These are phyloP conservation scores for Brienomyrus brachyistius DNA, from an alignment of 2,113 vertebrate species.

Conservation along the genomic window DNA sequence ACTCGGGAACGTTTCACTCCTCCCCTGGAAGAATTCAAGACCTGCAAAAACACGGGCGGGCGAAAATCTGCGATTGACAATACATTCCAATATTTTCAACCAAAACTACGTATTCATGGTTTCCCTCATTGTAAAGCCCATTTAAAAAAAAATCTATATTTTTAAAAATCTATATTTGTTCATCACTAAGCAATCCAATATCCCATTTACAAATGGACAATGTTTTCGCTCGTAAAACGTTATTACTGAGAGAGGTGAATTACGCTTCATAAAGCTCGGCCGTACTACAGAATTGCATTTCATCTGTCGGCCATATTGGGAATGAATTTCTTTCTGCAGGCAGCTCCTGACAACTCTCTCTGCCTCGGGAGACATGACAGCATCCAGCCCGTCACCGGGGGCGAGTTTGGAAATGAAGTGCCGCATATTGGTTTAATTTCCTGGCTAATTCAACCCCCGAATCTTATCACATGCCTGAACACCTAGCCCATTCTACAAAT, in stretches of 20 bases:
- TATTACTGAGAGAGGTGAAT: not conserved
- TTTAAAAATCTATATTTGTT: not conserved
- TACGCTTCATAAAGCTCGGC: not conserved
- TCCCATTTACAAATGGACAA: not conserved
- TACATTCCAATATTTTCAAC: not conserved
- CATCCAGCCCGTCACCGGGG: not conserved
- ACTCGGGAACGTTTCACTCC: slow-evolving; percentile 60
- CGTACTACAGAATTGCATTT: not conserved
- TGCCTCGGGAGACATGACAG: not conserved
- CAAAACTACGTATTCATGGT: not conserved
- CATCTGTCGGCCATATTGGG: not conserved
- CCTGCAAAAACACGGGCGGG: slow-evolving; percentile 32
- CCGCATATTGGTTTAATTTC: not conserved
- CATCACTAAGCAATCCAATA: not conserved
- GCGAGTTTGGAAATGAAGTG: not conserved
- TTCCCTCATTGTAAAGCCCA: not conserved
- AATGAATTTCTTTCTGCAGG: not conserved
- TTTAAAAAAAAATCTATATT: not conserved
- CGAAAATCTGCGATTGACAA: not conserved
- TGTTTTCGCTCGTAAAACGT: not conserved
- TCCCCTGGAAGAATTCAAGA: slow-evolving; percentile 25
- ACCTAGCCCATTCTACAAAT: not conserved
- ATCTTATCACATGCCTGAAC: not conserved
- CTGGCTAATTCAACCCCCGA: not conserved
- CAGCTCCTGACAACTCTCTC: not conserved